Evolutionary conservation across 2,888 invertebrate species (phyloP), one percentile per base, ranked within the genome.

Genomic region (Falcaria lacertinaria): DNA sequence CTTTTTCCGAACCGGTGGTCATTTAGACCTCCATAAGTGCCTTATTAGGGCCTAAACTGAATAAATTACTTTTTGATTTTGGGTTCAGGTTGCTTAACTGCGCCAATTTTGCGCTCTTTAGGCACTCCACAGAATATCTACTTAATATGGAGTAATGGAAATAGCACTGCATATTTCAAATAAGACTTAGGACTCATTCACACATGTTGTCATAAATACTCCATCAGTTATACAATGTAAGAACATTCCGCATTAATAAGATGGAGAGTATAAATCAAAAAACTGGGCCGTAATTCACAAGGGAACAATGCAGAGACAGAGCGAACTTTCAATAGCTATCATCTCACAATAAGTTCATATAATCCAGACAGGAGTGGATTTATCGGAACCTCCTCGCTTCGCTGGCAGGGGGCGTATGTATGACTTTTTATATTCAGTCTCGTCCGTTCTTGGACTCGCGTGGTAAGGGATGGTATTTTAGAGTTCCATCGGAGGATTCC

Each of bases 391-490:
- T 53, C 58, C 66, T 72, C 75, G 75, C 68, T 74, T 67, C 76
- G 75, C 60, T 74, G 69, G 67, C 53, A 83, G 86, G 85, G 85
- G 70, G 52, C 74, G 69, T 74, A 71, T 74, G 66, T 66, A 66
- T 72, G 68, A 70, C 74, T 71, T 78, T 70, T 75, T 64, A 71
- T 68, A 65, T 74, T 73, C 70, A 67, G 58, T 63, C 68, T 65
- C 64, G 63, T 67, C 64, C 50, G 58, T 67, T 48, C 51, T 49
- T 52, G 55, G 48, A 34, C 48, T 43, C 46, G 41, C 41, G 37
- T 14, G 14, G 25, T 8, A 19, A 19, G 7, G 14, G 22, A 37
- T 25, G 25, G 7, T 25, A 37, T 37, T 37, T 37, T 37, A 22
- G 37, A 14, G 37, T 22, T 22, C 37, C 22, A 2, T 5, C 8